phyloP scores from a whole-genome alignment of 53 echinoderm and acorn worm genomes.

The Temnopleurus reevesii region DNA sequence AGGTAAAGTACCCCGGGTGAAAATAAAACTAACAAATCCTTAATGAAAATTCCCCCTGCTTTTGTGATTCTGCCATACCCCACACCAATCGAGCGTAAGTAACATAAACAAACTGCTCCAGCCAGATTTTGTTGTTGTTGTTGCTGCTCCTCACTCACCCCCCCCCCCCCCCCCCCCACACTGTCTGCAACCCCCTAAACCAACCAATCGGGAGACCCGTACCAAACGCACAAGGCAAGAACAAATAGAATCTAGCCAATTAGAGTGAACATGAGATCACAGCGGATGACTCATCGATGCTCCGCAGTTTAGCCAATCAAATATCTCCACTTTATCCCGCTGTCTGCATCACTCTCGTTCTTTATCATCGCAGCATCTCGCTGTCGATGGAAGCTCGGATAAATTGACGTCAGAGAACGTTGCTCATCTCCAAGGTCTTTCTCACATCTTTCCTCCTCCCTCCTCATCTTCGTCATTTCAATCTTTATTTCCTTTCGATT shows the following conservation, averaged over 20 bases:
- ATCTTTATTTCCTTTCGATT: not conserved
- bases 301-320: conserved; percentile 53
- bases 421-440: conserved; percentile 42
- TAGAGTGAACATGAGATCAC: not conserved
- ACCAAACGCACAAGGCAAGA: not conserved
- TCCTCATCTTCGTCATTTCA: not conserved
- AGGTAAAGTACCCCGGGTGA: not conserved
- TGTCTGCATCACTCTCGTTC: conserved; percentile 3
- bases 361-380: conserved; percentile 25
- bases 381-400: conserved; percentile 47
- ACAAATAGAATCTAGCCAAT: conserved; percentile 4
- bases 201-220: conserved; percentile 8
- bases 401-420: conserved; percentile 59
- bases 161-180: not conserved
- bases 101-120: conserved; percentile 29
- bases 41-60: not conserved
- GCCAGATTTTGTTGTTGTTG: not conserved
- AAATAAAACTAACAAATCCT: conserved; percentile 44
- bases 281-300: conserved; percentile 49
- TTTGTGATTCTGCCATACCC: conserved; percentile 33
- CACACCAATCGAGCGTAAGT: conserved; percentile 27
- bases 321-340: conserved; percentile 29
- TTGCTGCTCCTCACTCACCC: not conserved
- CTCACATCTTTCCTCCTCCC: not conserved
- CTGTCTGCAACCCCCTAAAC: not conserved